A percentile compares a stretch with the other conserved stretches of the same genome.
phyloP scores from a whole-genome alignment of 2,888 invertebrate species.

The Colletes collaris region DNA sequence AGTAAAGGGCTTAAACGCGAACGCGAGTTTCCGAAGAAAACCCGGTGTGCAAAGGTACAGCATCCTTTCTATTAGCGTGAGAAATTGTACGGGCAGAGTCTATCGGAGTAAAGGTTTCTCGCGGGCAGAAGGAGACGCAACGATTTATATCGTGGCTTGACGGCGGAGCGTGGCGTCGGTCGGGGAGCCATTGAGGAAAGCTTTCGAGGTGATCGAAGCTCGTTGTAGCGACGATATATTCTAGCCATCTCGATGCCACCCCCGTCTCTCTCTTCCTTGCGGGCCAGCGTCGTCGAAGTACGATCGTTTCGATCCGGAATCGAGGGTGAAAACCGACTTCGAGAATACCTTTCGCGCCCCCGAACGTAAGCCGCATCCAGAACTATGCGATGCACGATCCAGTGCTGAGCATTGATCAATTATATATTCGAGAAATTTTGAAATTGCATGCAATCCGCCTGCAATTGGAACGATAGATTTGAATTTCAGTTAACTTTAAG shows the following conservation, averaged over 20 bases:
- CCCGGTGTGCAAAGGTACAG: neutral
- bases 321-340: conserved; percentile 58
- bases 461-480: no score
- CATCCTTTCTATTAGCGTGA: conserved; percentile 38
- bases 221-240: conserved; percentile 66
- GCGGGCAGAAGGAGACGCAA: conserved; percentile 23
- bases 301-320: conserved; percentile 65
- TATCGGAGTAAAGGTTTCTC: conserved; percentile 10
- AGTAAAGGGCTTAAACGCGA: neutral
- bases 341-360: conserved; percentile 18
- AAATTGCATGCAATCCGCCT: no score
- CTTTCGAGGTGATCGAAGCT: conserved; percentile 68
- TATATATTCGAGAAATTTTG: no score
- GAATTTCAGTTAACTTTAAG: no score
- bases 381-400: no score
- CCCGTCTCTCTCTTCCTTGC: conserved; percentile 16
- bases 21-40: neutral
- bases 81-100: conserved; percentile 27
- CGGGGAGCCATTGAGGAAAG: conserved; percentile 63
- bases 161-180: conserved; percentile 49
- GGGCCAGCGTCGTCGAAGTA: conserved; percentile 53
- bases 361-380: conserved; percentile 25
- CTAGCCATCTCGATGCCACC: conserved; percentile 53
- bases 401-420: no score
- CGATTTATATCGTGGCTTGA: conserved; percentile 63